phyloP scores from a whole-genome alignment of 2,797 vertebrate genomes.

The Microtus agrestis region DNA sequence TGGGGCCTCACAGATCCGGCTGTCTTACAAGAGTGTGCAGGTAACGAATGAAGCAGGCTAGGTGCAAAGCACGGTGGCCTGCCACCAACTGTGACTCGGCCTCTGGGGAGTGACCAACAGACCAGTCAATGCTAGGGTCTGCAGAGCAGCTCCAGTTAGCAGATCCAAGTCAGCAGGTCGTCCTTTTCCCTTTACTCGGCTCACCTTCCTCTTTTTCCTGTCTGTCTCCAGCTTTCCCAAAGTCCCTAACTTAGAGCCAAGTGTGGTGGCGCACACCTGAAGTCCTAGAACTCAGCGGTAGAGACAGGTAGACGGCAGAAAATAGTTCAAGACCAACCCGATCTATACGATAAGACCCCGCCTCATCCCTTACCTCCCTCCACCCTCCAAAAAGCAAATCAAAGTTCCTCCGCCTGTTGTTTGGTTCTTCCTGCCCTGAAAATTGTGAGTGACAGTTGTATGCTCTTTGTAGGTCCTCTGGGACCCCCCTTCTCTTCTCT shows the following conservation, averaged over 20 bases:
- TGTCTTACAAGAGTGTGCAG: background rate
- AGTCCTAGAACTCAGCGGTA: background rate
- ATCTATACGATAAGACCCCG: background rate
- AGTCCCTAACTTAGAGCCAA: constrained; percentile 22
- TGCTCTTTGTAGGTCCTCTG: background rate
- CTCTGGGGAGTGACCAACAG: background rate
- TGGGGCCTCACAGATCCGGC: background rate
- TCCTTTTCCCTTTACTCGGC: background rate
- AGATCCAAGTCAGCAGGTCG: background rate
- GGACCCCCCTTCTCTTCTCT: no score
- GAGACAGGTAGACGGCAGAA: background rate
- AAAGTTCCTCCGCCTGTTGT: background rate
- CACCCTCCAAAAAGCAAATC: background rate
- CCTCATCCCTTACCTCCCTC: background rate
- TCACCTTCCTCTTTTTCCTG: background rate
- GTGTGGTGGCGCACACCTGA: no score
- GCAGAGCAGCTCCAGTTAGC: background rate
- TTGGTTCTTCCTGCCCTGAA: background rate
- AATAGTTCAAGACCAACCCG: background rate
- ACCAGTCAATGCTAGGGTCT: background rate
- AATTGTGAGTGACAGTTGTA: background rate
- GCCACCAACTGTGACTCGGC: background rate
- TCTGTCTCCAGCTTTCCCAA: constrained; percentile 25
- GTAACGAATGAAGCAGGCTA: background rate
- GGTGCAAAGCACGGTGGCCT: background rate